Conservation (phyloP, 2,888 invertebrate genomes). For the Branchipolynoe longqiensis region DNA sequence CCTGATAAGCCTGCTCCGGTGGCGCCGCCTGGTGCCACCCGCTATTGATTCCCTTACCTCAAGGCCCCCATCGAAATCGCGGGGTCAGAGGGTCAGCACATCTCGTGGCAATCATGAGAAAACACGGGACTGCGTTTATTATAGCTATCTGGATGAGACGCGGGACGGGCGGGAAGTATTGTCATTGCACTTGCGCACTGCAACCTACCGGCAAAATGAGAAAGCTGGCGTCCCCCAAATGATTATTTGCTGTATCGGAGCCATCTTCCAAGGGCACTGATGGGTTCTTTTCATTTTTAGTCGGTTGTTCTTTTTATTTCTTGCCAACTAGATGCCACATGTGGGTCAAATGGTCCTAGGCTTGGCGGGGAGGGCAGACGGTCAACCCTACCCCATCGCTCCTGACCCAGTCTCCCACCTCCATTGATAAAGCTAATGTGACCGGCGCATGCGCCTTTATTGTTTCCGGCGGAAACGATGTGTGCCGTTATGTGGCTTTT, state of each 20-base stretch:
- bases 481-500: too few species aligned
- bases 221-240: neutral
- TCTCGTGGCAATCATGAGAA: slow-evolving; percentile 18
- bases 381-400: too few species aligned
- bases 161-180: neutral
- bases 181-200: neutral
- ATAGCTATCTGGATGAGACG: neutral
- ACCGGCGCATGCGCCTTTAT: neutral
- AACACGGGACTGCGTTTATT: slow-evolving; percentile 32
- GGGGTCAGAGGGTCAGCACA: slow-evolving; percentile 8
- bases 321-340: neutral
- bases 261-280: neutral
- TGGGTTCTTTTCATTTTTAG: neutral
- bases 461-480: neutral
- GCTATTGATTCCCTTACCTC: slow-evolving; percentile 1
- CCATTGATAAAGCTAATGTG: neutral
- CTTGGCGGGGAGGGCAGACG: too few species aligned
- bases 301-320: neutral
- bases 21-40: neutral
- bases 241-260: neutral
- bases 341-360: neutral
- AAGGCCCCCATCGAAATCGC: neutral
- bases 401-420: neutral
- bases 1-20: neutral
- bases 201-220: neutral